Base-by-base conservation (phyloP, 2,888 invertebrate species). In the Zaprionus bogoriensis region DNA sequence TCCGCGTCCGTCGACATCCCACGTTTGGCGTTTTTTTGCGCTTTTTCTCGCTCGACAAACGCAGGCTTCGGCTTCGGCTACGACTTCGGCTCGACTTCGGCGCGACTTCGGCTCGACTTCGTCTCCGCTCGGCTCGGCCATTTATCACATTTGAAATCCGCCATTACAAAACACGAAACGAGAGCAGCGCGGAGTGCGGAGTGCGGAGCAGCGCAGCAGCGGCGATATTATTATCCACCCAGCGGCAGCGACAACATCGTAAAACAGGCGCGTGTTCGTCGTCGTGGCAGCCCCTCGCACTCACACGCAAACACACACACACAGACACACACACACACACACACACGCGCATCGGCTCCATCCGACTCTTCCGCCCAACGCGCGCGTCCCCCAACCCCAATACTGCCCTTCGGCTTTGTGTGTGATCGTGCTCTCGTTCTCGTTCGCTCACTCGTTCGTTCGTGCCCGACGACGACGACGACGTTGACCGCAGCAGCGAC, bases 1-100 rank as follows among this genome's bases (percentile, higher is more conserved):
- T 87, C 87, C 87, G 85, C 87, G 83, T 87, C 83, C 87, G 83
- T 83, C 85, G 81, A 85, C 84, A 87, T 85, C 82, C 85, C 87
- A 85, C 87, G 87, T 80, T 79, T 86, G 76, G 74, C 59, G 66
- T 68, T 71, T 72, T 71, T 65, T 59, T 52, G 51, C 27, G 53
- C 36, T 51, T 58, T 61, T 44, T 62, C 19, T 45, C 48, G 45
- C 45, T 58, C 27, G 42, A 36, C 55, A 47, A 19, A 51, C 55
- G 57, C 67, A 75, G 74, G 74, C 77, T 72, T 60, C 65, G 67
- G 47, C 17, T 14, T 6, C 32, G 32, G 32, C 32, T 17, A 17
- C 32, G 32, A 17, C 3, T 45, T 64, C 63, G 63, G 68, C 50
- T n/a, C n/a, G n/a, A n/a, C n/a, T n/a, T n/a, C n/a, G n/a, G n/a